Base-by-base conservation (phyloP, 2,888 invertebrate genomes). In the Ophonus ardosiacus region DNA sequence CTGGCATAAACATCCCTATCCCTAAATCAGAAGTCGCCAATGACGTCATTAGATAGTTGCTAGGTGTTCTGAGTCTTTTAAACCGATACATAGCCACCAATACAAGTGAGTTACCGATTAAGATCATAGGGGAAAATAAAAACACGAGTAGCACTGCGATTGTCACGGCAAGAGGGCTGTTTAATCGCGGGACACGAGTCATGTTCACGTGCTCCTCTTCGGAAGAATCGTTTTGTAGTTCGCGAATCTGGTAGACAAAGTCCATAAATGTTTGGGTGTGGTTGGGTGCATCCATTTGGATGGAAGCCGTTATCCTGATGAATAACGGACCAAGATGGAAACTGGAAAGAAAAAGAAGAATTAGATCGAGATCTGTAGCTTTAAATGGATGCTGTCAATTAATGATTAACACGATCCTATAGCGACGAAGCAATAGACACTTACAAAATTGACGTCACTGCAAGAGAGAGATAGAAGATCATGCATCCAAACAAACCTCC, bases 51-150 rank as follows among this genome's bases (percentile, higher is more conserved):
- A 94, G 91, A 87, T 93, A 93, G 89, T 94, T 94, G 81, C 94
- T 94, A 4, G 94, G 94, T 18, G 94, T 94, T 86, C 94, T 91
- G 63, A 94, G 91, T 81, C 94, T 91, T 88, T 94, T 94, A 90
- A 93, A 94, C 57, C 93, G 91, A 88, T 93, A 92, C 89, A 94
- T 93, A 0, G 94, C 93, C 7, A 93, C 91, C 63, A 94, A 90
- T 40, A 94, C 93, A 85, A 94, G 90, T 0, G 93, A 92, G 88
- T 94, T 94, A 78, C 93, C 92, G 87, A 93, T 92, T 74, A 94
- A 90, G 84, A 94, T 94, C 90, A 94, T 92, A 10, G 94, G 93
- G 7, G 93, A 92, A 80, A 93, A 91, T 51, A 93, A 89, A 88
- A 92, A 93, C 86, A 93, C 93, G 85, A 93, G 89, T 18, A 92